phyloP scores from a whole-genome alignment of 2,797 vertebrate species.

The Xenopus petersii region DNA sequence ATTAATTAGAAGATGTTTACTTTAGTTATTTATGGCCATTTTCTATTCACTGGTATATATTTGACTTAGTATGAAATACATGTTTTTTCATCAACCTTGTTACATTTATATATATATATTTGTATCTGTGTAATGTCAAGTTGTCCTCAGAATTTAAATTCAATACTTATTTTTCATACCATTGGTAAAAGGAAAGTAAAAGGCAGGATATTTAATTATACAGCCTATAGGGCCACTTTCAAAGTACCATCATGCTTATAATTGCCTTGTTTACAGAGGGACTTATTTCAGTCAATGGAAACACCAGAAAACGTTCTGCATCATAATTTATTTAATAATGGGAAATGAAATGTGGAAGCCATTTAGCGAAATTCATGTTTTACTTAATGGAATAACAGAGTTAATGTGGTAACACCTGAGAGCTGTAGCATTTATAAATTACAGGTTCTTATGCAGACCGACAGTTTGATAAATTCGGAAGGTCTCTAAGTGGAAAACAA shows the following conservation, averaged over 20 bases:
- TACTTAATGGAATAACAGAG: too few species aligned
- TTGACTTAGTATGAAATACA: too few species aligned
- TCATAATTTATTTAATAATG: neutral
- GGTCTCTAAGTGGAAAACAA: too few species aligned
- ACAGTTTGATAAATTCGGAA: too few species aligned
- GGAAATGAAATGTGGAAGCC: neutral
- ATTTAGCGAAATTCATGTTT: neutral
- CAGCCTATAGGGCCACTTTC: neutral
- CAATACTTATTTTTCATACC: slow-evolving; percentile 9
- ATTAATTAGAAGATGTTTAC: too few species aligned
- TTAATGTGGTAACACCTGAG: too few species aligned
- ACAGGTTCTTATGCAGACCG: too few species aligned
- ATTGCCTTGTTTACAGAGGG: slow-evolving; percentile 9
- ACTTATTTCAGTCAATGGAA: neutral
- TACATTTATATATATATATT: neutral
- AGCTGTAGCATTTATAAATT: too few species aligned
- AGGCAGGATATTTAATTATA: slow-evolving; percentile 25
- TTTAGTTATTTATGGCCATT: too few species aligned
- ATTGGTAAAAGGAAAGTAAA: slow-evolving; percentile 6
- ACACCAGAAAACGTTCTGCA: neutral
- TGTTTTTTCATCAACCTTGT: too few species aligned
- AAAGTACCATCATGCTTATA: slow-evolving; percentile 1
- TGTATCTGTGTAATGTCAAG: slow-evolving; percentile 9
- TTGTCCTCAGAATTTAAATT: slow-evolving; percentile 23
- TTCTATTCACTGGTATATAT: too few species aligned